These are phyloP conservation scores for Eilema sororculum DNA, from an alignment of 2,888 invertebrate genomes.

Conservation along the genomic window DNA sequence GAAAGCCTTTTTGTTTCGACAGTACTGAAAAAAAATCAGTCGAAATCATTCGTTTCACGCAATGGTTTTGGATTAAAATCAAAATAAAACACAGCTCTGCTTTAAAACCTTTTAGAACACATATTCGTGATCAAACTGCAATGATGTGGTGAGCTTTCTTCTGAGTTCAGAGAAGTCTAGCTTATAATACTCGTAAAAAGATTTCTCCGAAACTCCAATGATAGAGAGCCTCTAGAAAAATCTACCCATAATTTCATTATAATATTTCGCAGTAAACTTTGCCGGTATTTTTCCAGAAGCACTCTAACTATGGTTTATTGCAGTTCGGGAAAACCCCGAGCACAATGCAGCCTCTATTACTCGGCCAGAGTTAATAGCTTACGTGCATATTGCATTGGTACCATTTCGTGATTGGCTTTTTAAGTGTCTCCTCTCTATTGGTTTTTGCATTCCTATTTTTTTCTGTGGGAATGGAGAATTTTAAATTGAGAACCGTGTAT, in stretches of 20 bases:
- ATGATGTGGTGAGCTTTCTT: background rate
- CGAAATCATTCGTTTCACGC: too few relatives aligned
- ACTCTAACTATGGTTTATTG: constrained; percentile 36
- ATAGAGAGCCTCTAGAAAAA: too few relatives aligned
- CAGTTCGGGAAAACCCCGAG: constrained; percentile 17
- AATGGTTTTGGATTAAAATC: background rate
- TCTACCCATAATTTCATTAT: background rate
- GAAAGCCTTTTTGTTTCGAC: too few relatives aligned
- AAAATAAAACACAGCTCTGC: background rate
- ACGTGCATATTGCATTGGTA: constrained; percentile 66
- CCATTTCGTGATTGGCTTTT: constrained; percentile 66
- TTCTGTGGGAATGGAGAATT: background rate
- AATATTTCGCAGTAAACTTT: background rate
- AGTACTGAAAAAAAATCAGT: too few relatives aligned
- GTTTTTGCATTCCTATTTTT: constrained; percentile 24
- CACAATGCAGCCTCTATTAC: constrained; percentile 26
- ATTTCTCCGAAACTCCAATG: background rate
- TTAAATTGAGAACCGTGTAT: constrained; percentile 5
- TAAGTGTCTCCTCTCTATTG: constrained; percentile 45
- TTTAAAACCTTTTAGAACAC: too few relatives aligned
- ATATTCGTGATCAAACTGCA: background rate
- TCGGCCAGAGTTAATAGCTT: constrained; percentile 58
- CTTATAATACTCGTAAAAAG: background rate
- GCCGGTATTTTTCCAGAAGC: constrained; percentile 34
- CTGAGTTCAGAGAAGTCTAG: background rate